Percentiles rank a stretch among this genome's conserved stretches.
These are phyloP conservation scores for Ennomos quercinarius DNA, from an alignment of 2,888 invertebrate species.

Conservation along the genomic window DNA sequence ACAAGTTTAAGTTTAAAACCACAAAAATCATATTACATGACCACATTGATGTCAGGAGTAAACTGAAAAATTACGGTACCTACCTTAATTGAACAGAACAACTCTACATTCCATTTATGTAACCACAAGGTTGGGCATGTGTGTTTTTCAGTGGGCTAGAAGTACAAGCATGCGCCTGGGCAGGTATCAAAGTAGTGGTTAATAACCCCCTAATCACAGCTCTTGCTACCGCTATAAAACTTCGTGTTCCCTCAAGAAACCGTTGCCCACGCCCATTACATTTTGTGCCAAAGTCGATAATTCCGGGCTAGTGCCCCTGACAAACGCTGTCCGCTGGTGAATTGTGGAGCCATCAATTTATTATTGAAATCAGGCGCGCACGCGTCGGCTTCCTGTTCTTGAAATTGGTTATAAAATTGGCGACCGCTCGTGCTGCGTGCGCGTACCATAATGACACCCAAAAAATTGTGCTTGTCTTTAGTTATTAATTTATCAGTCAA, in stretches of 20 bases:
- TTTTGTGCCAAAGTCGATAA: slow-evolving; percentile 77
- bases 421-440: slow-evolving; percentile 74
- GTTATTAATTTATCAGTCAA: slow-evolving; percentile 61
- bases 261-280: slow-evolving; percentile 74
- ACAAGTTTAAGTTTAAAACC: too few species aligned
- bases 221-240: slow-evolving; percentile 73
- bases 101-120: slow-evolving; percentile 34
- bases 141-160: slow-evolving; percentile 34
- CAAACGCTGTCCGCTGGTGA: slow-evolving; percentile 68
- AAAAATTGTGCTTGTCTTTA: slow-evolving; percentile 71
- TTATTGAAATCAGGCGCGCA: slow-evolving; percentile 81
- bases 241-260: slow-evolving; percentile 62
- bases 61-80: too few species aligned
- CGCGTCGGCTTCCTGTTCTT: slow-evolving; percentile 69
- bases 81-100: slow-evolving; percentile 1
- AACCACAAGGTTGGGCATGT: slow-evolving; percentile 45
- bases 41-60: too few species aligned
- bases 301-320: slow-evolving; percentile 67
- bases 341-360: slow-evolving; percentile 78
- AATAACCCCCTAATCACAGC: slow-evolving; percentile 70
- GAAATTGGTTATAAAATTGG: slow-evolving; percentile 82
- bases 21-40: too few species aligned
- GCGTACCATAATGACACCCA: slow-evolving; percentile 67
- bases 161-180: slow-evolving; percentile 37
- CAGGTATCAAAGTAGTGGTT: slow-evolving; percentile 56